Base-by-base conservation (phyloP, 2,888 invertebrate genomes). In the Cinara cedri region DNA sequence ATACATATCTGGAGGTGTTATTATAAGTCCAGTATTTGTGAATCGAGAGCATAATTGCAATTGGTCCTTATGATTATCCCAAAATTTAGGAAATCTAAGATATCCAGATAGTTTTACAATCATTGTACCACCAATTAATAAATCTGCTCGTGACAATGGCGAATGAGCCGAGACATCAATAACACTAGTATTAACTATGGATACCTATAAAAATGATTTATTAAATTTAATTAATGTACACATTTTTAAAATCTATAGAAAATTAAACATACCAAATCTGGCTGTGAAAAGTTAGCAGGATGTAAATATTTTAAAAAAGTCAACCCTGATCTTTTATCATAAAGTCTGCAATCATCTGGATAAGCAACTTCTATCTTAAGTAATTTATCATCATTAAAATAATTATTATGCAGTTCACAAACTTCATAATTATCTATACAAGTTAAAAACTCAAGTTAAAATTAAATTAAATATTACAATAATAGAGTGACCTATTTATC, bases 241-340 rank as follows among this genome's bases (percentile, higher is more conserved):
- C 16, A 44, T 66, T 0, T n/a, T 24, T 44, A 42, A 54, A 24
- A n/a, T 13, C 3, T 10, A 26, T 19, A n/a, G 74, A 82, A 72
- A 84, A 82, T 51, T 42, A 13, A 44, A 78, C 42, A n/a, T 70
- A 78, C 96, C 82, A 90, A 91, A 85, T 97, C 97, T 0, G 97
- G 97, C 84, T 95, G 94, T 46, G 91, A 90, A 85, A 91, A 91
- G 86, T 97, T 94, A 0, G 93, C 92, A 0, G 96, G 96, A 85
- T 93, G 92, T 83, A 93, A 91, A 86, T 96, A 97, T 83, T 94
- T 91, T 34, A 96, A 88, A 83, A 94, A 95, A 0, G 96, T 96
- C 3, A 97, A 88, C 0, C 97, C 97, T 0, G 97, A 95, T 34
- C 95, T 89, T 82, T 91, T 91, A 85, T 94, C 94, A 83, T 91